These are phyloP conservation scores for Myripristis murdjan DNA, from an alignment of 2,797 vertebrate species.

Conservation along the genomic window DNA sequence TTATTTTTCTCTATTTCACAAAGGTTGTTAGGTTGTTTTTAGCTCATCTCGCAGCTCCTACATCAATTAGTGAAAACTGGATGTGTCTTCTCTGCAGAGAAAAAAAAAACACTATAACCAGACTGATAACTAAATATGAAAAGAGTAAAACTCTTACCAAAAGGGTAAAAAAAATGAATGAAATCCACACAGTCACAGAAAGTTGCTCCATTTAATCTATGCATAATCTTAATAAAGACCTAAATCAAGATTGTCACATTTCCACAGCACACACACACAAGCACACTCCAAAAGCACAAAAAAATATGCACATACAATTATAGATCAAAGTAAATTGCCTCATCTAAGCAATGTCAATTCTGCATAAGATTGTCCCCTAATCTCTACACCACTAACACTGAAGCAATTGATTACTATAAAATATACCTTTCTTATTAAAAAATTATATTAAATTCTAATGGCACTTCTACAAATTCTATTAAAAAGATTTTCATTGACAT, in stretches of 20 bases:
- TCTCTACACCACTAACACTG: conserved; percentile 87
- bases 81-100: conserved; percentile 2
- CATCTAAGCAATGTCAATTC: conserved; percentile 85
- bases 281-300: conserved; percentile 82
- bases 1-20: conserved; percentile 1
- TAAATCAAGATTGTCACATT: conserved; percentile 92
- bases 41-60: conserved; percentile 12
- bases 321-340: conserved; percentile 81
- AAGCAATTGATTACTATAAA: conserved; percentile 88
- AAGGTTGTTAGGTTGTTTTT: background rate
- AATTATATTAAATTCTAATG: conserved; percentile 92
- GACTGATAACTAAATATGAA: too few species aligned
- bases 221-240: conserved; percentile 86
- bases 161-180: too few species aligned
- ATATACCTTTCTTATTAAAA: conserved; percentile 89
- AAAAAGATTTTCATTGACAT: conserved; percentile 83
- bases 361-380: conserved; percentile 89
- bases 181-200: conserved; percentile 74
- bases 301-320: conserved; percentile 82
- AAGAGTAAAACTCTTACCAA: too few species aligned
- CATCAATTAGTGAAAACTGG: background rate
- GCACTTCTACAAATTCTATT: conserved; percentile 91
- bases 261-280: conserved; percentile 88
- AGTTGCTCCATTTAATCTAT: conserved; percentile 89
- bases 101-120: too few species aligned